phyloP scores from a whole-genome alignment of 2,888 invertebrate species.

The Trachelus troglodyta region DNA sequence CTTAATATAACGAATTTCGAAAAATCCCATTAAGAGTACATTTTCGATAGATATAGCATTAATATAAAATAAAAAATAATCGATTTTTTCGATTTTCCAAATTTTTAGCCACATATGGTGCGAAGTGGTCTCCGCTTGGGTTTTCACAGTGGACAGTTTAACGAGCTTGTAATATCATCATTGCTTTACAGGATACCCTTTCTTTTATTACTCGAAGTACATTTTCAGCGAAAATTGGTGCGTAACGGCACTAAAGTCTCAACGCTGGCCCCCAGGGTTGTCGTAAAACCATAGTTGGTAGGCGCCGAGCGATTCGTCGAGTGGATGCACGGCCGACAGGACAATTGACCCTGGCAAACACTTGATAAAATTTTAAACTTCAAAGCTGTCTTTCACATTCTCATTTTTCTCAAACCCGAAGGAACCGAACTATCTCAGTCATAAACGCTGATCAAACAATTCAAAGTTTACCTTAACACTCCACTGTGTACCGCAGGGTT shows the following conservation, averaged over 20 bases:
- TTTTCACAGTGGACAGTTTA: background rate
- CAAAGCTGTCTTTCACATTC: constrained; percentile 3
- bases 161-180: background rate
- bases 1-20: no score
- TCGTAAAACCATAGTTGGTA: constrained; percentile 4
- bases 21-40: no score
- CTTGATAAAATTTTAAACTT: constrained; percentile 8
- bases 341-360: background rate
- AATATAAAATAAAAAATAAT: no score
- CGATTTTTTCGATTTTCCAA: background rate
- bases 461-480: constrained; percentile 3
- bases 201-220: background rate
- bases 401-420: background rate
- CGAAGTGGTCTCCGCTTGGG: background rate
- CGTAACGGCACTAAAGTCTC: background rate
- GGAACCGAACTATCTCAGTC: constrained; percentile 1
- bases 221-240: constrained; percentile 4
- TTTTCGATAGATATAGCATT: no score
- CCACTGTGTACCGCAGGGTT: background rate
- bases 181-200: background rate
- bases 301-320: constrained; percentile 1
- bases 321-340: background rate
- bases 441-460: background rate
- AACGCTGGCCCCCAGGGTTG: background rate
- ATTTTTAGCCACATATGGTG: background rate